These are phyloP conservation scores for Perodicticus potto DNA, from an alignment of 2,797 vertebrate species.

Conservation along the genomic window DNA sequence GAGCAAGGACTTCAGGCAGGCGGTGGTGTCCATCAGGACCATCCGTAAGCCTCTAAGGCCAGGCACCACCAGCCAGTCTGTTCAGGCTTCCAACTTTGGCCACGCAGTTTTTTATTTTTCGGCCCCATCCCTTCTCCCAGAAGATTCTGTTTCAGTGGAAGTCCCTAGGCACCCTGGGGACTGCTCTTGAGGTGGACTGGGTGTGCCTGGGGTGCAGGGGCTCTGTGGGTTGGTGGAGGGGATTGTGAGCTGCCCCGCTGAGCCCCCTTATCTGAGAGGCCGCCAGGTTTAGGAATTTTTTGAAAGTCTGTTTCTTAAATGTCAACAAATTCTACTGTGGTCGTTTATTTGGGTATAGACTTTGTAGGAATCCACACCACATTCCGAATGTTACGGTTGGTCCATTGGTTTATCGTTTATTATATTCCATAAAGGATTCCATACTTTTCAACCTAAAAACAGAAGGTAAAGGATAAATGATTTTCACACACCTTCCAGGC, in stretches of 20 bases:
- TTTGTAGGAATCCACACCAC: conserved; percentile 35
- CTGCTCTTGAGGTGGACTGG: fast-evolving
- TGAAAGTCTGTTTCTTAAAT: conserved; percentile 55
- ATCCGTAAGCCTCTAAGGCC: fast-evolving
- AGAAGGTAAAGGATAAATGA: neutral
- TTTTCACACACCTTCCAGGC: neutral
- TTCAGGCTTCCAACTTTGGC: fast-evolving
- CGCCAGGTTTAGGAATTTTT: neutral
- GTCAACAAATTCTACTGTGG: neutral
- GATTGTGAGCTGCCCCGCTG: neutral
- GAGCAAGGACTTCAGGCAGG: conserved; percentile 93
- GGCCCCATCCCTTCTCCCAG: conserved; percentile 37
- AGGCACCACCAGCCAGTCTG: fast-evolving
- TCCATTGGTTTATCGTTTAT: neutral
- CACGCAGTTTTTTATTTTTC: conserved; percentile 81
- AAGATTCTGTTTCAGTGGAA: conserved; percentile 81
- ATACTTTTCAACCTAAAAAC: conserved; percentile 23
- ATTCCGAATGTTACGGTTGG: conserved; percentile 25
- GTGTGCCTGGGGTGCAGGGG: neutral
- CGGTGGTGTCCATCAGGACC: conserved; percentile 91
- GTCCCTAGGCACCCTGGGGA: neutral
- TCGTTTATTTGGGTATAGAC: neutral
- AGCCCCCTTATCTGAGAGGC: neutral
- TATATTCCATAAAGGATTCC: neutral
- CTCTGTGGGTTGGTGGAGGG: fast-evolving